phyloP scores from a whole-genome alignment of 2,888 invertebrate genomes.

The Caenorhabditis sp. region DNA sequence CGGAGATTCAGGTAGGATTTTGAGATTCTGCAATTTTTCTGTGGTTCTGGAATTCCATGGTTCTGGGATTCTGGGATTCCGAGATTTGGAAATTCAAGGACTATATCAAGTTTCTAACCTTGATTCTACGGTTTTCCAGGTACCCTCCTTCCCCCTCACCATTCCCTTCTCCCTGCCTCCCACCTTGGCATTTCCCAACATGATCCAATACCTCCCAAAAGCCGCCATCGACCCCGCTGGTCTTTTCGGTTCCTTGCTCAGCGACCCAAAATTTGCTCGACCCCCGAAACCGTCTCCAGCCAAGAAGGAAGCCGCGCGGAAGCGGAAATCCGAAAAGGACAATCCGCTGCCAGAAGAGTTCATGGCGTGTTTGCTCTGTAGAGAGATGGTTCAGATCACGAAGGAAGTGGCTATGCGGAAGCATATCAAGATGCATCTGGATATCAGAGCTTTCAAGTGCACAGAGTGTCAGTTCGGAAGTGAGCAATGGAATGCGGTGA shows the following conservation, averaged over 20 bases:
- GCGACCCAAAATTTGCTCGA: too few species aligned
- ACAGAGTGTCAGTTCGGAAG: slow-evolving; percentile 76
- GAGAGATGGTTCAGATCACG: slow-evolving; percentile 71
- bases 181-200: background rate
- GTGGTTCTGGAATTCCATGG: too few species aligned
- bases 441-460: slow-evolving; percentile 70
- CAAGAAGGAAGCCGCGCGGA: background rate
- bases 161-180: background rate
- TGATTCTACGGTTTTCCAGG: too few species aligned
- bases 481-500: slow-evolving; percentile 47
- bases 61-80: too few species aligned
- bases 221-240: background rate
- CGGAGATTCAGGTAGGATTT: too few species aligned
- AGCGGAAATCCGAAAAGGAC: background rate
- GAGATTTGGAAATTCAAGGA: too few species aligned
- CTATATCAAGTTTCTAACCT: too few species aligned
- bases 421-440: slow-evolving; percentile 77
- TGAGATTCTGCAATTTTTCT: too few species aligned
- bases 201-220: background rate
- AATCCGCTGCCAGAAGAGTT: slow-evolving; percentile 28
- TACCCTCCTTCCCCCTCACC: background rate
- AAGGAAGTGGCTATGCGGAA: slow-evolving; percentile 73
- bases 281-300: background rate
- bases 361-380: slow-evolving; percentile 59
- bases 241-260: background rate